Evolutionary conservation across 2,797 vertebrate species (phyloP).

Genomic region (Trichosurus vulpecula): DNA sequence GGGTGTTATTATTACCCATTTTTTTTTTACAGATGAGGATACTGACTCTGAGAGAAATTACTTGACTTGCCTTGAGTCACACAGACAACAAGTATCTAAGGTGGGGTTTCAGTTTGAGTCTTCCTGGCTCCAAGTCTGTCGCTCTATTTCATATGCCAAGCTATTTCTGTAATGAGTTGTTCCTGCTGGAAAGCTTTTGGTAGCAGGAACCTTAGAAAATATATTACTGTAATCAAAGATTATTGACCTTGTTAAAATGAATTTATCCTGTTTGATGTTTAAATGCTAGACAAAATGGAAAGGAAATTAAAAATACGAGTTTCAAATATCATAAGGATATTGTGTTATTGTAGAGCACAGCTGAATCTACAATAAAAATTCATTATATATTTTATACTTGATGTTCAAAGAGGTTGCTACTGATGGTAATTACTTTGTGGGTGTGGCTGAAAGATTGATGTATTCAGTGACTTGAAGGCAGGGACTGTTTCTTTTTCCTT

Average conservation of each 20-base stretch:
- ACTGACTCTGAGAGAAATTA: background rate
- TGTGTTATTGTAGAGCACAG: background rate
- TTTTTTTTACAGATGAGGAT: background rate
- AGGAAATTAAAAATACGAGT: background rate
- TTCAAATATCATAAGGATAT: background rate
- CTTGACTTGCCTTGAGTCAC: background rate
- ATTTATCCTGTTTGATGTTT: background rate
- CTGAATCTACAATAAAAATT: background rate
- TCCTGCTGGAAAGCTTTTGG: background rate
- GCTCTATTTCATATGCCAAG: background rate
- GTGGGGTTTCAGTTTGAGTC: background rate
- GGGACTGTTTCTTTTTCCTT: background rate
- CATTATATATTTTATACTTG: background rate
- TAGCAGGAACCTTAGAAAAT: background rate
- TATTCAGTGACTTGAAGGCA: background rate
- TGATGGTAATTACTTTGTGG: background rate
- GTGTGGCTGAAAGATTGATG: background rate
- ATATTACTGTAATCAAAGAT: background rate
- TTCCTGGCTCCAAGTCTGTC: background rate
- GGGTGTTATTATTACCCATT: background rate
- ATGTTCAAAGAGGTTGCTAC: background rate
- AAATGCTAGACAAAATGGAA: background rate
- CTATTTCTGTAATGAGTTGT: background rate
- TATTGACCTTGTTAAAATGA: background rate
- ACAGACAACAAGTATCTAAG: background rate